Evolutionary conservation across 2,113 vertebrate genomes (phyloP).

Genomic region (Scalopus aquaticus): DNA sequence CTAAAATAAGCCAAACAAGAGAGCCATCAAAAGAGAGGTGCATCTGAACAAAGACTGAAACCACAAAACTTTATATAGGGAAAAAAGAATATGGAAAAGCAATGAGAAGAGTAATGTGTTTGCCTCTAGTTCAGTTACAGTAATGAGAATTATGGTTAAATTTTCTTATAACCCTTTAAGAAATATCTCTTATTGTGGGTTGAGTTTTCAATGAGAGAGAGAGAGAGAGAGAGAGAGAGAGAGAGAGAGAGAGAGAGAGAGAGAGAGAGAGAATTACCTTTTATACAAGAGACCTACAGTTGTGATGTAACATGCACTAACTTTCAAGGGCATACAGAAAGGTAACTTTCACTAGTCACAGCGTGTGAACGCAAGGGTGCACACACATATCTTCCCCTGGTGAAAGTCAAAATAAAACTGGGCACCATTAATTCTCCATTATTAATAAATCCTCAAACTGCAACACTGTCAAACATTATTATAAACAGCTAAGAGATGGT

Average conservation of each 20-base stretch:
- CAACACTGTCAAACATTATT: neutral
- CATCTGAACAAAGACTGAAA: neutral
- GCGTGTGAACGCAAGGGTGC: neutral
- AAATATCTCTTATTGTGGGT: neutral
- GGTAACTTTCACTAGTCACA: neutral
- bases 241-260: neutral
- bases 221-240: too few species aligned
- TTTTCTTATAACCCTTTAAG: neutral
- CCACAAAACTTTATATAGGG: neutral
- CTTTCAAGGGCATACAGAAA: neutral
- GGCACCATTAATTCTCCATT: neutral
- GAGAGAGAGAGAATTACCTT: neutral
- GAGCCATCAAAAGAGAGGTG: neutral
- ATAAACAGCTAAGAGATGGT: neutral
- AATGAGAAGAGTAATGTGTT: neutral
- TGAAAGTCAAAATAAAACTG: constrained; percentile 39
- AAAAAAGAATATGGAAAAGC: neutral
- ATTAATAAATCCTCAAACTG: neutral
- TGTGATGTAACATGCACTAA: neutral
- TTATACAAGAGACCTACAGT: neutral
- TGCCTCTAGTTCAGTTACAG: neutral
- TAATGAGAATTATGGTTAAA: neutral
- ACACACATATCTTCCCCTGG: neutral
- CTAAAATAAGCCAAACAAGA: neutral
- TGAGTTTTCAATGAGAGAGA: neutral